Evolutionary conservation across 2,888 invertebrate genomes (phyloP), one percentile per base, ranked within the genome.

Genomic region (Agrotis puta): DNA sequence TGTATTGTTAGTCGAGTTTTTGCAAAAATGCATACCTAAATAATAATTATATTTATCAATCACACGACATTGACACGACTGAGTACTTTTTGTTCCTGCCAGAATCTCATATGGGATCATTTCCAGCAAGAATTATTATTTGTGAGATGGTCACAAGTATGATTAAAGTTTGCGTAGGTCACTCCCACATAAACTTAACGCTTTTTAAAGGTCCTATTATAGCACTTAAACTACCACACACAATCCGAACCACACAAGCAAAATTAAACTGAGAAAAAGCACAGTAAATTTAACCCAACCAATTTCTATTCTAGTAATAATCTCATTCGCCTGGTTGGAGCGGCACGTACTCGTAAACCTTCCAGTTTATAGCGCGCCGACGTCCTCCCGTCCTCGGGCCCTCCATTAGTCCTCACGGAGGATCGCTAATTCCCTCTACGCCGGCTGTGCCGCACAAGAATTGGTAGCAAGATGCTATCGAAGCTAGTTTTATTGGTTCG

Each of bases 381-480:
- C 70, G 77, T 81, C 81, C 74, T 78, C 78, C 72, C 74, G 75
- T 81, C 81, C 74, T 78, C 78, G 70, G 72, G 74, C 72, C 85
- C 83, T 78, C 83, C 74, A 75, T 75, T 75, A 84, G 86, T 79
- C 83, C 79, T 85, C 82, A 64, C 75, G 74, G 77, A 74, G 84
- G 82, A 77, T 84, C 74, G 74, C 85, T 85, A 86, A 85, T 85
- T 84, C 86, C 84, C 85, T 68, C 73, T 74, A 77, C 79, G 74
- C 79, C 77, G 76, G 64, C 62, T 84, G 72, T 74, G 73, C 63
- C 74, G 65, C 72, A 66, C 74, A 72, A 74, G 76, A 82, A 65
- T 79, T 74, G 82, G 82, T 80, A 71, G 56, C 70, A 65, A 82
- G 77, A 77, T 79, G 70, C 69, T 77, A 85, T 82, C 83, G 75